Conservation (phyloP, 2,113 vertebrate species). For the Okapia johnstoni region DNA sequence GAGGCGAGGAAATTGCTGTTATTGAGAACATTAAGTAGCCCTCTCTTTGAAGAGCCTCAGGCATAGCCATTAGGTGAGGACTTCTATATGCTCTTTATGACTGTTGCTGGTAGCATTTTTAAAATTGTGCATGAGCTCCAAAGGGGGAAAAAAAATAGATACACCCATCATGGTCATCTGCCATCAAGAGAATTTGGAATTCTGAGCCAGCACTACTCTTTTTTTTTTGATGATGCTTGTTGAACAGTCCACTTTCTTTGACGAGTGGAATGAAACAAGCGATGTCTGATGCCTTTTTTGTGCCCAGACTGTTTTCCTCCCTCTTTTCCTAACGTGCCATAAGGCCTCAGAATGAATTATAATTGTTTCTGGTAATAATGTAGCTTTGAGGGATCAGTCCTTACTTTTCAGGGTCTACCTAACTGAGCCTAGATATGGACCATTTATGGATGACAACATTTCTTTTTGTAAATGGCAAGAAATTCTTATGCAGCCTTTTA, state of each 20-base stretch:
- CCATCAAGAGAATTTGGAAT: constrained; percentile 62
- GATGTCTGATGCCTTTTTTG: constrained; percentile 81
- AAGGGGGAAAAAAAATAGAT: constrained; percentile 34
- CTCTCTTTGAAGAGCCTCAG: constrained; percentile 68
- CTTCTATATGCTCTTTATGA: constrained; percentile 70
- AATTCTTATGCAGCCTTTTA: constrained; percentile 89
- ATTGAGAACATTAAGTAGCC: constrained; percentile 92
- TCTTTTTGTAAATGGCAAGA: constrained; percentile 86
- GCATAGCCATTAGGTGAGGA: constrained; percentile 75
- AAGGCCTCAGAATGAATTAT: constrained; percentile 79
- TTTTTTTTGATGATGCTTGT: constrained; percentile 75
- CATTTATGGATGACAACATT: constrained; percentile 80
- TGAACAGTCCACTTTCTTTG: constrained; percentile 68
- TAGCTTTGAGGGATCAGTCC: constrained; percentile 83
- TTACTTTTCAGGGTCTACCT: constrained; percentile 83
- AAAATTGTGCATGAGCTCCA: constrained; percentile 83
- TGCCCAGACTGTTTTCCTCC: constrained; percentile 85
- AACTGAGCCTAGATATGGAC: constrained; percentile 84
- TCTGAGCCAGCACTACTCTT: constrained; percentile 76
- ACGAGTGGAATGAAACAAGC: constrained; percentile 75
- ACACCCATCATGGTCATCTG: constrained; percentile 46
- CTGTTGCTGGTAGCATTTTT: constrained; percentile 80
- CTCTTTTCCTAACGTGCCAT: constrained; percentile 78
- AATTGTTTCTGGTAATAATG: constrained; percentile 77
- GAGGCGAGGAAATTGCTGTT: constrained; percentile 89